Conservation (phyloP, 2,113 vertebrate species). For the Bubo bubo region DNA sequence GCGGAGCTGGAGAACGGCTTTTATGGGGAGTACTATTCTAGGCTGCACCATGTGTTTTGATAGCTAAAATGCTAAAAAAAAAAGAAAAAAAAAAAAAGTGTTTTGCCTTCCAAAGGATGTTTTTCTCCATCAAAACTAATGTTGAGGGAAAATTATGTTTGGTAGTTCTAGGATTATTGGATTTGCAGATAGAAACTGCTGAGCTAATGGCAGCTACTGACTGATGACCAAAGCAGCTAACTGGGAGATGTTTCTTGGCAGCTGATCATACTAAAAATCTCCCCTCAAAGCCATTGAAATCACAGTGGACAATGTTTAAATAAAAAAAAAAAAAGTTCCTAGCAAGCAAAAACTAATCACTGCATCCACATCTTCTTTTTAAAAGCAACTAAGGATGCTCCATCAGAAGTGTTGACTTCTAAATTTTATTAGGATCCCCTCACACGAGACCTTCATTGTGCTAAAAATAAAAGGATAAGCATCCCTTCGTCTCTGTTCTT, state of each 20-base stretch:
- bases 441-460: not conserved
- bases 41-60: slow-evolving; percentile 18
- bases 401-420: not conserved
- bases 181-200: slow-evolving; percentile 37
- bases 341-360: not conserved
- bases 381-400: not conserved
- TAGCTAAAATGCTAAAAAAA: slow-evolving; percentile 40
- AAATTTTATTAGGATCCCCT: not conserved
- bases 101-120: slow-evolving; percentile 30
- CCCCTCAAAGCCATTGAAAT: not conserved
- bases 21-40: slow-evolving; percentile 1
- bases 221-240: not conserved
- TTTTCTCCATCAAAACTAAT: slow-evolving; percentile 31
- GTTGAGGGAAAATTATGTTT: not conserved
- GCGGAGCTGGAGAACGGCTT: slow-evolving; percentile 45
- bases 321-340: not conserved
- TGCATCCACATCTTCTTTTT: not conserved
- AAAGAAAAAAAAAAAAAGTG: not conserved
- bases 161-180: not conserved
- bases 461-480: not conserved
- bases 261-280: not conserved
- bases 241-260: slow-evolving; percentile 30
- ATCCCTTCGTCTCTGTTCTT: not conserved
- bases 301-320: not conserved
- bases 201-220: slow-evolving; percentile 15